Conservation (phyloP, 2,888 invertebrate genomes). For the Agriopis leucophaearia region DNA sequence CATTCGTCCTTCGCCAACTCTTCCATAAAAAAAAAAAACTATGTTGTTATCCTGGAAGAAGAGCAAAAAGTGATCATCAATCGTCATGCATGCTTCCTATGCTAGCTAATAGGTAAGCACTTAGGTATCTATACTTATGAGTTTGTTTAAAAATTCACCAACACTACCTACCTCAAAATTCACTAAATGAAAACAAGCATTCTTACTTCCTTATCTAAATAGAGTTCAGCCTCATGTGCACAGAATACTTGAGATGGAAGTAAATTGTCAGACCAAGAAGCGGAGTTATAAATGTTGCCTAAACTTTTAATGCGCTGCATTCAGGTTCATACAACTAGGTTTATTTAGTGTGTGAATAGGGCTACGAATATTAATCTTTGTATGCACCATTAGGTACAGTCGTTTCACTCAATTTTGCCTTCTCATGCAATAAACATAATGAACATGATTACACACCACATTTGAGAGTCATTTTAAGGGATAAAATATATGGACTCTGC, state of each 20-base stretch:
- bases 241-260: neutral
- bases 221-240: neutral
- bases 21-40: no score
- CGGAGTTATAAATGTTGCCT: conserved; percentile 64
- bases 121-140: no score
- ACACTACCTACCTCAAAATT: no score
- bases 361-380: neutral
- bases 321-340: conserved; percentile 66
- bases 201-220: neutral
- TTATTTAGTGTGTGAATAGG: conserved; percentile 45
- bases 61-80: no score
- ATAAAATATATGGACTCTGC: neutral
- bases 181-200: neutral
- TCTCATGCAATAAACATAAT: neutral
- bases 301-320: conserved; percentile 79
- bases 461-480: no score
- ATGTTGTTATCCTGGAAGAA: no score
- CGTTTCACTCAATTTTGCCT: conserved; percentile 1
- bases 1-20: no score
- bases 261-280: conserved; percentile 53
- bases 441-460: no score
- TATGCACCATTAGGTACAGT: neutral
- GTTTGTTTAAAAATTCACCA: no score
- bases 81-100: no score
- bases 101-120: no score